Percentiles rank a stretch among this genome's conserved stretches.
phyloP scores from a whole-genome alignment of 1,140 invertebrate genomes.

The Brachionus rotundiformis region DNA sequence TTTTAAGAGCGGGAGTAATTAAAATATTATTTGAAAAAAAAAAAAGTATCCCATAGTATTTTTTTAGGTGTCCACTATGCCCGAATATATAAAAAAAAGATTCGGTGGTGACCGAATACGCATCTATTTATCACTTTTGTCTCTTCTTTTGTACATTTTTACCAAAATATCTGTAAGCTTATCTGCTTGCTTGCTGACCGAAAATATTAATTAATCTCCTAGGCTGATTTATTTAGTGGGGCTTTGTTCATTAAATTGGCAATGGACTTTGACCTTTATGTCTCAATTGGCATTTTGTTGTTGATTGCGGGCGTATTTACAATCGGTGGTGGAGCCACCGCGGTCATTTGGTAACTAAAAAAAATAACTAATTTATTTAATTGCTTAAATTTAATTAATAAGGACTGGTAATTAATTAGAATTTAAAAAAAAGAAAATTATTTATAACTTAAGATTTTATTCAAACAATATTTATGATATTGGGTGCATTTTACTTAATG shows the following conservation, averaged over 20 bases:
- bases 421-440: neutral
- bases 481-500: constrained; percentile 57
- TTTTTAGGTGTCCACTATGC: constrained; percentile 66
- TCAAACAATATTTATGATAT: constrained; percentile 67
- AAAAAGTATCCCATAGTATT: constrained; percentile 4
- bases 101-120: constrained; percentile 68
- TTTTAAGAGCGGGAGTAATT: constrained; percentile 4
- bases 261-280: constrained; percentile 61
- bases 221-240: constrained; percentile 57
- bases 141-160: constrained; percentile 68
- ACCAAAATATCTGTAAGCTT: constrained; percentile 66
- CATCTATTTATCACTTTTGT: constrained; percentile 67
- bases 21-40: neutral
- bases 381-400: neutral
- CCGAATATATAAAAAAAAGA: constrained; percentile 67
- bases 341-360: constrained; percentile 35
- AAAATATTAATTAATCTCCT: neutral
- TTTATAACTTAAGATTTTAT: constrained; percentile 60
- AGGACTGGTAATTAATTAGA: constrained; percentile 56
- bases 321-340: constrained; percentile 55
- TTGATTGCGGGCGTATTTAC: constrained; percentile 66
- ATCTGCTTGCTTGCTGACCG: neutral
- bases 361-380: neutral
- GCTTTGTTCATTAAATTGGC: constrained; percentile 45
- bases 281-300: constrained; percentile 63